A percentile compares a stretch with the other conserved stretches of the same genome.
Evolutionary conservation across 1,140 invertebrate species (phyloP).

Genomic region (Batillaria attramentaria): DNA sequence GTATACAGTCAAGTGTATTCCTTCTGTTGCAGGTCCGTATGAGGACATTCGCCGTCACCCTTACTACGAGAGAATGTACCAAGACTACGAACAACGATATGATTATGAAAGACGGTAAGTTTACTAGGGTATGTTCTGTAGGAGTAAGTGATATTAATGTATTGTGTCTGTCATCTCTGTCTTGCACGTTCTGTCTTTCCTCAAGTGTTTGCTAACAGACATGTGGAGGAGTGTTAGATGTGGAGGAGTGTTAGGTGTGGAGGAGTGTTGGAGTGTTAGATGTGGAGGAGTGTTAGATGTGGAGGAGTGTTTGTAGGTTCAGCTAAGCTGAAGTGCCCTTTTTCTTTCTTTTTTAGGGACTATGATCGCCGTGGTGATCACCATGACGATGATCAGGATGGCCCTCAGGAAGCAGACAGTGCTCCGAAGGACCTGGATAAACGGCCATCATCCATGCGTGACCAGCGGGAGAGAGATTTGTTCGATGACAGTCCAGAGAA

Average conservation of each 20-base stretch:
- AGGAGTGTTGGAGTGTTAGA: too few species aligned
- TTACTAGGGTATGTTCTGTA: neutral
- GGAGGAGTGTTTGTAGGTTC: too few species aligned
- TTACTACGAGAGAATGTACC: conserved; percentile 63
- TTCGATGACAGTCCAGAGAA: conserved; percentile 72
- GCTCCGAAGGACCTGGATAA: conserved; percentile 46
- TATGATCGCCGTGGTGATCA: conserved; percentile 33
- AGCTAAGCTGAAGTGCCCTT: too few species aligned
- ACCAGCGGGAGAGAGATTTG: conserved; percentile 68
- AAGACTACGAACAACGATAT: conserved; percentile 55
- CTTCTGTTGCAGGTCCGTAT: conserved; percentile 49
- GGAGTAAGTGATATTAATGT: too few species aligned
- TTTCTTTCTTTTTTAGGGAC: conserved; percentile 32
- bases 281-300: too few species aligned
- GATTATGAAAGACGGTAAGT: conserved; percentile 64
- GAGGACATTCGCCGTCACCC: conserved; percentile 53
- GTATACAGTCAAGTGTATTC: too few species aligned
- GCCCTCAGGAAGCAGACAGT: conserved; percentile 32
- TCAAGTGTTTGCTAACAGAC: too few species aligned
- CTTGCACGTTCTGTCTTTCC: too few species aligned
- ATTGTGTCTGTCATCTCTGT: too few species aligned
- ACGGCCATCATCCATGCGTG: conserved; percentile 26
- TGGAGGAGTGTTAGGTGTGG: too few species aligned
- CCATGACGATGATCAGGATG: conserved; percentile 47
- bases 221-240: too few species aligned